Conservation (phyloP, 2,797 vertebrate genomes). For the Sebastes kiyomatsui region DNA sequence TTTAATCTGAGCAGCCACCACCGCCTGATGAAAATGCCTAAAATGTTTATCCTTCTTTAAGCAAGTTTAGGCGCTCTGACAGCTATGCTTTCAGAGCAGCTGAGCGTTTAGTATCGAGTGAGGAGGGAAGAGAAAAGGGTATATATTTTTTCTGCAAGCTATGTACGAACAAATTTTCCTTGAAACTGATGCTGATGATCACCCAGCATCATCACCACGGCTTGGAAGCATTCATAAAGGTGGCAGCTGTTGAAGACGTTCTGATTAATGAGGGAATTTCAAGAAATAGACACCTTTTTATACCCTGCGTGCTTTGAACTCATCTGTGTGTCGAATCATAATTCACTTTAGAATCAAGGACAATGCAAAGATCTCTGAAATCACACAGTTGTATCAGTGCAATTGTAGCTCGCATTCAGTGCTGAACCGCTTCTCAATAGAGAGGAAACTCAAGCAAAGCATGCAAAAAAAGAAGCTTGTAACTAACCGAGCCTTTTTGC, state of each 20-base stretch:
- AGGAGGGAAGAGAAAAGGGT: slow-evolving; percentile 23
- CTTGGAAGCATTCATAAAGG: slow-evolving; percentile 41
- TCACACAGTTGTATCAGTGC: slow-evolving; percentile 33
- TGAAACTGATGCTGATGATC: slow-evolving; percentile 36
- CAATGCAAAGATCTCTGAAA: slow-evolving; percentile 38
- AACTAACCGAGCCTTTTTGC: slow-evolving; percentile 66
- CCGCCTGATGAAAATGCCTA: slow-evolving; percentile 65
- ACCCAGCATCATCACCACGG: slow-evolving; percentile 16
- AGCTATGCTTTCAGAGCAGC: slow-evolving; percentile 42
- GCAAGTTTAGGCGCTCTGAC: slow-evolving; percentile 57
- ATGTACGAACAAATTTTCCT: slow-evolving; percentile 30
- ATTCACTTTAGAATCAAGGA: slow-evolving; percentile 28
- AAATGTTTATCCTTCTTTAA: slow-evolving; percentile 70
- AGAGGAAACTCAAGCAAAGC: slow-evolving; percentile 45
- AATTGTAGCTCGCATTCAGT: slow-evolving; percentile 40
- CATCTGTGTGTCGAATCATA: background rate
- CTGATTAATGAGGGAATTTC: slow-evolving; percentile 64
- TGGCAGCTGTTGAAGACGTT: slow-evolving; percentile 50
- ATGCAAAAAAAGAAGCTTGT: slow-evolving; percentile 48
- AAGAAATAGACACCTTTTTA: slow-evolving; percentile 22
- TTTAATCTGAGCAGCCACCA: slow-evolving; percentile 62
- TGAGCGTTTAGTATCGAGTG: slow-evolving; percentile 19
- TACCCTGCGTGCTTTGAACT: slow-evolving; percentile 6
- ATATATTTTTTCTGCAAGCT: slow-evolving; percentile 28
- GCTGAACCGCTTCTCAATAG: slow-evolving; percentile 47